These are phyloP conservation scores for Mastomys natalensis DNA, from an alignment of 2,113 vertebrate genomes.

Conservation along the genomic window DNA sequence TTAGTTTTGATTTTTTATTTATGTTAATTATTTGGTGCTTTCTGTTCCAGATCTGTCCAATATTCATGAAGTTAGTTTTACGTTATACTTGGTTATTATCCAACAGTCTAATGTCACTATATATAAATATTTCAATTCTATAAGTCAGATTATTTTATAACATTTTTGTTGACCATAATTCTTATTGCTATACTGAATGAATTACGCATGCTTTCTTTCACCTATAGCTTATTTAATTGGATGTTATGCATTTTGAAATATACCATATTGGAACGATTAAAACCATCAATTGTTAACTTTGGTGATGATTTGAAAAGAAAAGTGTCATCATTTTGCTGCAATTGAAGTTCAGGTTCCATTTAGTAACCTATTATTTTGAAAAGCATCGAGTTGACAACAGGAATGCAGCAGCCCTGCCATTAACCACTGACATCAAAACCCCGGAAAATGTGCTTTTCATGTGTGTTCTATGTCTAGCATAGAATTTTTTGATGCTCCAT, in stretches of 20 bases:
- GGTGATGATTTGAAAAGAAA: background rate
- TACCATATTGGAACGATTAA: background rate
- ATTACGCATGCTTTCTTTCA: background rate
- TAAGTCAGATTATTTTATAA: background rate
- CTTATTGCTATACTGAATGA: background rate
- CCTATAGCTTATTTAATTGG: background rate
- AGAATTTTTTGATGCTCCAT: background rate
- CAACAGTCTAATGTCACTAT: background rate
- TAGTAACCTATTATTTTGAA: background rate
- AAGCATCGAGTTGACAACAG: background rate
- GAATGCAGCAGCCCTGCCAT: background rate
- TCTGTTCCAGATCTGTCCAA: background rate
- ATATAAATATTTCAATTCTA: background rate
- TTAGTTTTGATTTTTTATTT: conserved; percentile 35
- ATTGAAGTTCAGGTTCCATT: background rate
- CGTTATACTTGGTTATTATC: background rate
- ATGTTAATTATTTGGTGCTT: background rate
- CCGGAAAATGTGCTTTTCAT: background rate
- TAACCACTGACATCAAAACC: background rate
- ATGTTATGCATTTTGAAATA: conserved; percentile 19
- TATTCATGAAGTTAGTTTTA: background rate
- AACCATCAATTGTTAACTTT: background rate
- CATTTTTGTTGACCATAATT: background rate
- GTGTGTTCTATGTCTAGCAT: background rate
- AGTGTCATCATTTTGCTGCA: background rate